phyloP scores from a whole-genome alignment of 2,797 vertebrate genomes.

The Hypotaenidia okinawae region DNA sequence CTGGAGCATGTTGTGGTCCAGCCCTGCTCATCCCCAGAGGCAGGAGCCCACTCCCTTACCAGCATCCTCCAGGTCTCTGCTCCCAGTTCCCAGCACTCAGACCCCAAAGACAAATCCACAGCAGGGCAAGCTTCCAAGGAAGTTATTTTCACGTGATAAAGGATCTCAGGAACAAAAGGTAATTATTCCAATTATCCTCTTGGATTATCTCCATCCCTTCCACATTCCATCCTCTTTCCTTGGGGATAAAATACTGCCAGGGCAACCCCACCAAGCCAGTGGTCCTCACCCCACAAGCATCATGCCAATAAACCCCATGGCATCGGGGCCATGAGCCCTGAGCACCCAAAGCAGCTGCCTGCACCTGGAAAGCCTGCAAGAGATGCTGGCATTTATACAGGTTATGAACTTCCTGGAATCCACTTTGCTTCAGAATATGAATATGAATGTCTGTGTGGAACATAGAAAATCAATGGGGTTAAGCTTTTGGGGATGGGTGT shows the following conservation, averaged over 20 bases:
- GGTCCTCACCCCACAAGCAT: background rate
- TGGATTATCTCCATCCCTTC: background rate
- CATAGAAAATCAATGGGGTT: background rate
- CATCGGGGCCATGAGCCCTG: rapidly evolving
- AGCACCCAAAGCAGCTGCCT: rapidly evolving
- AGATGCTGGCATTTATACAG: background rate
- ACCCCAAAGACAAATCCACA: background rate
- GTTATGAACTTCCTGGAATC: background rate
- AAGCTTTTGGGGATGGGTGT: too few relatives aligned
- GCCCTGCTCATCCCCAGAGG: background rate
- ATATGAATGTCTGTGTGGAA: rapidly evolving
- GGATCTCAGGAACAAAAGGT: background rate
- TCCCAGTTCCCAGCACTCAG: background rate
- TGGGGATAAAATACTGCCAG: background rate
- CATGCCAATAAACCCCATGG: rapidly evolving
- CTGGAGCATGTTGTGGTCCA: background rate
- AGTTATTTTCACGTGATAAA: background rate
- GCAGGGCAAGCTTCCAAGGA: background rate
- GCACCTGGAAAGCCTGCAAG: background rate
- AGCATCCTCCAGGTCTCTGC: background rate
- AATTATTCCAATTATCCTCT: background rate
- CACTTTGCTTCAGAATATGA: background rate
- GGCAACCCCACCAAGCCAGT: background rate
- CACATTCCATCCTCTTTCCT: background rate
- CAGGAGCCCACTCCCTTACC: background rate